These are phyloP conservation scores for Cynoglossus semilaevis DNA, from an alignment of 2,113 vertebrate genomes.

Conservation along the genomic window DNA sequence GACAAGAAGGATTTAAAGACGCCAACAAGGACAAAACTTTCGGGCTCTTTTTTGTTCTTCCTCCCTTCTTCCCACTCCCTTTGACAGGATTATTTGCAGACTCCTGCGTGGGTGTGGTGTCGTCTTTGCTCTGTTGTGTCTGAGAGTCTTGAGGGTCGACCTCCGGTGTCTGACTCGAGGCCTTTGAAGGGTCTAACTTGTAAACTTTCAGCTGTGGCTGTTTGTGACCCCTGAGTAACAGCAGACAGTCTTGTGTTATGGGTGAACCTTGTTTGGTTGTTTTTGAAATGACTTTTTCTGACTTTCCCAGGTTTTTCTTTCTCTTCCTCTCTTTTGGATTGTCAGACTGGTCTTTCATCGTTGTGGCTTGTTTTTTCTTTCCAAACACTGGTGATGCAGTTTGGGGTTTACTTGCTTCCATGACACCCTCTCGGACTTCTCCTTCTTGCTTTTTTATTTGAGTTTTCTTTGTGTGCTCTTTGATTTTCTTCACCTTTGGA, in stretches of 20 bases:
- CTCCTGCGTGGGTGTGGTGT: constrained; percentile 10
- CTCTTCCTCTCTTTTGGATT: constrained; percentile 42
- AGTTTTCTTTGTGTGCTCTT: constrained; percentile 60
- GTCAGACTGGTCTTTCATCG: constrained; percentile 36
- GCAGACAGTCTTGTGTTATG: constrained; percentile 66
- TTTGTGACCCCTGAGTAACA: constrained; percentile 79
- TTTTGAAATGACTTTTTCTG: constrained; percentile 37
- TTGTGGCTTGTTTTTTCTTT: constrained; percentile 65
- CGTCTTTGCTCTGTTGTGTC: constrained; percentile 19
- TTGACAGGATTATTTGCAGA: constrained; percentile 10
- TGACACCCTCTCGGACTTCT: constrained; percentile 14
- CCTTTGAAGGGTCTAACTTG: constrained; percentile 70
- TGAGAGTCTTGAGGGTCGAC: constrained; percentile 30
- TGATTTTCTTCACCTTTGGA: constrained; percentile 22
- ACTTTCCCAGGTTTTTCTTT: constrained; percentile 42
- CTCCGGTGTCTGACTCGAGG: constrained; percentile 46
- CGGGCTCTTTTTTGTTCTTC: constrained; percentile 56
- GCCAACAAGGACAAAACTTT: constrained; percentile 55
- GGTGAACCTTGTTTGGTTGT: constrained; percentile 29
- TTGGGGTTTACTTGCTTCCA: constrained; percentile 34
- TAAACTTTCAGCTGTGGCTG: constrained; percentile 79
- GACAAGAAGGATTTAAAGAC: constrained; percentile 30
- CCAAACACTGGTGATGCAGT: constrained; percentile 46
- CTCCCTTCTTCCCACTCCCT: constrained; percentile 53
- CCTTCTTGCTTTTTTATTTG: constrained; percentile 64